Evolutionary conservation across 2,888 invertebrate genomes (phyloP), one percentile per base, ranked within the genome.

Genomic region (Cotesia congregata): DNA sequence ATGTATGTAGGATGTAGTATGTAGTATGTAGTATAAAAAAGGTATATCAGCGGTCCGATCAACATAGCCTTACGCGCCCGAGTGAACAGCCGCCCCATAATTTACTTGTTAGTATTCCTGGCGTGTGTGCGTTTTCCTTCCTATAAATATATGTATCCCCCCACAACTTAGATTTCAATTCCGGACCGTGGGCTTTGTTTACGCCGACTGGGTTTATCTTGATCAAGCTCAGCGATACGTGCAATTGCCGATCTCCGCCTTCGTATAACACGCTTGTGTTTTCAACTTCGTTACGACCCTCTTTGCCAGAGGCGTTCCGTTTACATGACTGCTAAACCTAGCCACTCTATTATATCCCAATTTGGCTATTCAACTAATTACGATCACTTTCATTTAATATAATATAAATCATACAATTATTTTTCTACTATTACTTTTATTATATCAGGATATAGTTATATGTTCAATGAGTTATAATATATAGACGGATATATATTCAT

Each of bases 21-120:
- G 30, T 60, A 17, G 39, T 12, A 59, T 17, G 12, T 6, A 74
- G 41, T 9, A n/a, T 9, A 6, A 60, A 68, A 73, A 69, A 60
- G 69, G 30, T 30, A 30, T 72, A 76, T 76, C 76, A 67, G 15
- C 15, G 40, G 62, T 72, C 69, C 72, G 72, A 76, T 76, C 76
- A 61, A 69, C 20, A 60, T 72, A 71, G 73, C 41, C n/a, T 74
- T 73, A 73, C 81, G 81, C 81, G 84, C 82, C 80, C 80, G 82
- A 82, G 70, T 83, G 81, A 83, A 83, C 84, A 83, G 83, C 86
- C 85, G 83, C 87, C 86, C 88, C 84, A 85, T 88, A 88, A 88
- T 88, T 88, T 88, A 85, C 88, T 88, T 86, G 88, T 88, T 88
- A 88, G 85, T 80, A 82, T 78, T 74, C 82, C 77, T 67, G 39